These are phyloP conservation scores for Acanthosepion esculentum DNA, from an alignment of 2,888 invertebrate species.

Conservation along the genomic window DNA sequence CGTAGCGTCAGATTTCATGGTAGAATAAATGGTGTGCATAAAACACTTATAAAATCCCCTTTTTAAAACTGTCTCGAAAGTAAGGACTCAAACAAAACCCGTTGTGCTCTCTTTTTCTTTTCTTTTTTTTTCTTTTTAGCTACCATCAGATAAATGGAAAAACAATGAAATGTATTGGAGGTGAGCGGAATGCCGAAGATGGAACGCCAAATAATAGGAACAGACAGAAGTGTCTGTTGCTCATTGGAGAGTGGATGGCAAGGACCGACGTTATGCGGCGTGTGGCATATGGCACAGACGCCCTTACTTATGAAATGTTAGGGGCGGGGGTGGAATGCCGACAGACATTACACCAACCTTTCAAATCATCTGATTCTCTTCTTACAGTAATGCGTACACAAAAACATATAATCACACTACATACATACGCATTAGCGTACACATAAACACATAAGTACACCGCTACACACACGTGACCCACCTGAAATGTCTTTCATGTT, in stretches of 20 bases:
- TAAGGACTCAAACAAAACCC: neutral
- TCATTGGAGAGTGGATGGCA: neutral
- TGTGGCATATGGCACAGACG: neutral
- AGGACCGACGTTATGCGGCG: neutral
- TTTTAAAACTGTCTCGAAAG: too few species aligned
- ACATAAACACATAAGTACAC: neutral
- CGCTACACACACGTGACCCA: neutral
- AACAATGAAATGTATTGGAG: neutral
- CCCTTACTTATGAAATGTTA: neutral
- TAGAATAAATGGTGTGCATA: too few species aligned
- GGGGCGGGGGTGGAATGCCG: neutral
- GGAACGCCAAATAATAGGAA: neutral
- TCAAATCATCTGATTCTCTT: neutral
- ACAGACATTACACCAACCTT: slow-evolving; percentile 16
- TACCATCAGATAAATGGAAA: neutral
- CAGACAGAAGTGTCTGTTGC: neutral
- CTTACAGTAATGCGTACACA: neutral
- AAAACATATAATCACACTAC: neutral
- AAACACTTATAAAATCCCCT: neutral
- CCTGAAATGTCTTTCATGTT: too few species aligned
- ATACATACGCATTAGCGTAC: neutral
- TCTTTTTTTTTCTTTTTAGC: neutral
- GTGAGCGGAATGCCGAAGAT: neutral
- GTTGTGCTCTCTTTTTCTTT: neutral
- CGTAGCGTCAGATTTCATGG: too few species aligned